phyloP scores from a whole-genome alignment of 1,140 invertebrate species.

The Trachymyrmex cornetzi region DNA sequence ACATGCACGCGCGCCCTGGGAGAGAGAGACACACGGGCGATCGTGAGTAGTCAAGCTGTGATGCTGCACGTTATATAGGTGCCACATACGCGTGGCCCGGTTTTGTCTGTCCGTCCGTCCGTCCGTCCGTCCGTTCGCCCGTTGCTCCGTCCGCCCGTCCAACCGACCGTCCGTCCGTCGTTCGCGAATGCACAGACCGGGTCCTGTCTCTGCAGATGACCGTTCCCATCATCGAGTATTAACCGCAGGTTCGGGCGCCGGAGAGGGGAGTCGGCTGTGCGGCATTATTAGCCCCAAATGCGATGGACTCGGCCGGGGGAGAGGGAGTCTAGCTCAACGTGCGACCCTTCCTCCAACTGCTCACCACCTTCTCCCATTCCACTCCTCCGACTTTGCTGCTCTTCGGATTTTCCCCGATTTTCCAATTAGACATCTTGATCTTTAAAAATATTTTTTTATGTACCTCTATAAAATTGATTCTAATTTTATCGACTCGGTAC shows the following conservation, averaged over 20 bases:
- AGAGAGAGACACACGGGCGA: constrained; percentile 35
- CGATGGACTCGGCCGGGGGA: constrained; percentile 80
- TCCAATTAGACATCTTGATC: background rate
- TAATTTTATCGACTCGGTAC: background rate
- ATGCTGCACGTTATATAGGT: constrained; percentile 78
- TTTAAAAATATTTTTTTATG: background rate
- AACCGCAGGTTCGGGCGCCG: constrained; percentile 85
- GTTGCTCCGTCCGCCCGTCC: constrained; percentile 67
- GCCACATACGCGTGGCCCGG: constrained; percentile 83
- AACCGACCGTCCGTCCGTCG: constrained; percentile 72
- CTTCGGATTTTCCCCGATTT: constrained; percentile 25
- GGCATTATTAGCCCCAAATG: constrained; percentile 86
- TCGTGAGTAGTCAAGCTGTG: constrained; percentile 60
- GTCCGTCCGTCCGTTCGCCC: constrained; percentile 54
- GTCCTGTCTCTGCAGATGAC: constrained; percentile 87
- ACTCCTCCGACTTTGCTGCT: background rate
- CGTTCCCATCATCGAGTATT: constrained; percentile 87
- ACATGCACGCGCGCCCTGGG: background rate
- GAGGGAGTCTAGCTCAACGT: constrained; percentile 58
- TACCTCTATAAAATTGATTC: no score
- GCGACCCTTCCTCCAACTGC: constrained; percentile 55
- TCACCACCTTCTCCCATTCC: constrained; percentile 1
- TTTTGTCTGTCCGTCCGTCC: constrained; percentile 82
- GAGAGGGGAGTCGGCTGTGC: constrained; percentile 78
- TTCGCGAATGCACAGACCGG: constrained; percentile 83